A percentile compares a stretch with the other conserved stretches of the same genome.
Evolutionary conservation across 2,797 vertebrate species (phyloP).

Genomic region (Neosalanx taihuensis): DNA sequence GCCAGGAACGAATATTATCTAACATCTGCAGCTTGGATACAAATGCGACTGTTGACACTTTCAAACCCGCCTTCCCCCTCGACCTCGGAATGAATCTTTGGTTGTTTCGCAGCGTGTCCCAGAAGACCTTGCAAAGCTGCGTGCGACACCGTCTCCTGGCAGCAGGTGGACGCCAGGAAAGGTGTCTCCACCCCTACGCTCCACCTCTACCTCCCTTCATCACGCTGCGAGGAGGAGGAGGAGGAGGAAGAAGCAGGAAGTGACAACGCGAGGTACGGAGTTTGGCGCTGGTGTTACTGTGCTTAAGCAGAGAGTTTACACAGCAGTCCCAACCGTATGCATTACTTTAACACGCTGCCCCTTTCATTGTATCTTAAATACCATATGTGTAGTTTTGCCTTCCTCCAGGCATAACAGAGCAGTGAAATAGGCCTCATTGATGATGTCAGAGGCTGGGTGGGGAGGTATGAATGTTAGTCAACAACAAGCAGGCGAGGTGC

Average conservation of each 20-base stretch:
- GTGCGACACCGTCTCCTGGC: not conserved
- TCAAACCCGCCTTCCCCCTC: not conserved
- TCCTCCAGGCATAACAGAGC: slow-evolving; percentile 40
- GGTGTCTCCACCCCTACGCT: slow-evolving; percentile 37
- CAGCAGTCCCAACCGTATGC: slow-evolving; percentile 37
- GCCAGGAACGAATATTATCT: slow-evolving; percentile 20
- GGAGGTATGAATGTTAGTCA: slow-evolving; percentile 51
- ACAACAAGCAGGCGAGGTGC: slow-evolving; percentile 46
- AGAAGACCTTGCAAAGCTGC: not conserved
- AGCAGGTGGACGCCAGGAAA: not conserved
- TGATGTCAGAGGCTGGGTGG: slow-evolving; percentile 53
- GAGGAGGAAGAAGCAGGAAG: not conserved
- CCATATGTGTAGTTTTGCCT: slow-evolving; percentile 46
- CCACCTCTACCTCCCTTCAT: slow-evolving; percentile 61
- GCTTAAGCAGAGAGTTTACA: not conserved
- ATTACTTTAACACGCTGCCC: slow-evolving; percentile 24
- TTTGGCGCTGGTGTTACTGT: slow-evolving; percentile 7
- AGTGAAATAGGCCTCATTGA: slow-evolving; percentile 46
- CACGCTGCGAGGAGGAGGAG: slow-evolving; percentile 43
- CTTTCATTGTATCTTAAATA: slow-evolving; percentile 32
- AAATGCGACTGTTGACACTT: not conserved
- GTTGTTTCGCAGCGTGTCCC: slow-evolving; percentile 26
- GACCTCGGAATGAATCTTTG: slow-evolving; percentile 24
- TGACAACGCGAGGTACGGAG: slow-evolving; percentile 35
- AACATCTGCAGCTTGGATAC: slow-evolving; percentile 37